Evolutionary conservation across 2,797 vertebrate species (phyloP).

Genomic region (Enteromius mattozi): DNA sequence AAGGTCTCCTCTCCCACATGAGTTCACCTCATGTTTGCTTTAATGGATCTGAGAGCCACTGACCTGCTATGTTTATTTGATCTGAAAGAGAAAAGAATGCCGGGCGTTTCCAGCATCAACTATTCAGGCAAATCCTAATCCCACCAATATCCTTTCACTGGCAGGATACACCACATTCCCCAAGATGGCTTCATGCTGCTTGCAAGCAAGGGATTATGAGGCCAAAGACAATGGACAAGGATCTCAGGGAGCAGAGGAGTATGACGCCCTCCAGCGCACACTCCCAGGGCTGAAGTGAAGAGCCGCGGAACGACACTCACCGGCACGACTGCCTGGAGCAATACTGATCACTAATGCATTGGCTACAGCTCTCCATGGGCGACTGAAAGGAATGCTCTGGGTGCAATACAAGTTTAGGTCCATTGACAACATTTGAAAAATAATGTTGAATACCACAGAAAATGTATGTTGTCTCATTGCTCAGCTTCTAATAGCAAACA

Average conservation of each 20-base stretch:
- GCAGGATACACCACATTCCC: conserved; percentile 54
- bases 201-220: conserved; percentile 54
- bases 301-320: conserved; percentile 43
- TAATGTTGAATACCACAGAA: conserved; percentile 1
- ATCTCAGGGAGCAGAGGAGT: conserved; percentile 46
- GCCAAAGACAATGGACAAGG: conserved; percentile 53
- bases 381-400: conserved; percentile 40
- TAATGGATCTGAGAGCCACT: conserved; percentile 47
- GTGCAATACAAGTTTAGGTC: neutral
- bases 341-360: conserved; percentile 52
- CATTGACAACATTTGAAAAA: neutral
- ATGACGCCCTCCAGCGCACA: conserved; percentile 44
- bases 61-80: conserved; percentile 48
- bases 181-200: conserved; percentile 39
- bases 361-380: conserved; percentile 37
- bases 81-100: conserved; percentile 42
- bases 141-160: conserved; percentile 38
- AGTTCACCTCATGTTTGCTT: conserved; percentile 47
- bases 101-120: conserved; percentile 39
- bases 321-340: conserved; percentile 50
- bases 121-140: conserved; percentile 42
- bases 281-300: conserved; percentile 42
- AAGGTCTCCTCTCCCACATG: conserved; percentile 45
- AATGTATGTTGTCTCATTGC: conserved; percentile 3
- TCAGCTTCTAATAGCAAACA: neutral